A percentile compares a stretch with the other conserved stretches of the same genome.
Conservation (phyloP, 1,140 invertebrate species). For the Drosophila carrolli region DNA sequence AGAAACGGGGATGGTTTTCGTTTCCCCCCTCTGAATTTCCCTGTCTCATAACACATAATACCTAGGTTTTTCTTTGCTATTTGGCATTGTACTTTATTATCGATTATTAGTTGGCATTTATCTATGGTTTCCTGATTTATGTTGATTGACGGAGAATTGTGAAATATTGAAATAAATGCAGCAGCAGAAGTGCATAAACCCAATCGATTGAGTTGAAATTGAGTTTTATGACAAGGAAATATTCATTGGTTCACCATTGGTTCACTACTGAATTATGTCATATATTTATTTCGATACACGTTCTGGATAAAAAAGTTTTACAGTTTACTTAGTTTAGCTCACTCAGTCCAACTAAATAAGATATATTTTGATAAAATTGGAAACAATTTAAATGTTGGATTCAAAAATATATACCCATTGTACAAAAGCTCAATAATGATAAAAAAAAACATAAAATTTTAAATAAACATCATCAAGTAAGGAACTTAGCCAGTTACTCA, state of each 20-base stretch:
- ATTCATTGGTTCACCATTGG: too few species aligned
- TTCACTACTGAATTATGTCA: too few species aligned
- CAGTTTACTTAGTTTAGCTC: too few species aligned
- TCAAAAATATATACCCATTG: too few species aligned
- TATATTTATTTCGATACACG: too few species aligned
- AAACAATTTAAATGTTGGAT: too few species aligned
- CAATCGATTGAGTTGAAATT: neutral
- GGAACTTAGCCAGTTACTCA: too few species aligned
- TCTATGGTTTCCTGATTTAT: slow-evolving; percentile 31
- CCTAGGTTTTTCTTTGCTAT: neutral
- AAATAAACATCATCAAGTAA: too few species aligned
- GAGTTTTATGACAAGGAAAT: neutral
- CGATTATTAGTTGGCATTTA: slow-evolving; percentile 40
- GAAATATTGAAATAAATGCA: slow-evolving; percentile 27
- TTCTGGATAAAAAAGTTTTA: neutral
- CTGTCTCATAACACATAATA: neutral
- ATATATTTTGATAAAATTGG: too few species aligned
- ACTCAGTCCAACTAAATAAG: too few species aligned
- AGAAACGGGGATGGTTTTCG: slow-evolving; percentile 25
- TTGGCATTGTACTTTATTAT: neutral
- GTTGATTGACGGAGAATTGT: slow-evolving; percentile 22
- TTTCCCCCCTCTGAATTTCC: neutral
- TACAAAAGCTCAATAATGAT: too few species aligned
- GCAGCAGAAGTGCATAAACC: slow-evolving; percentile 3
- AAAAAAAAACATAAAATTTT: too few species aligned